These are phyloP conservation scores for Gastrophysa polygoni DNA, from an alignment of 2,888 invertebrate species.

Conservation along the genomic window DNA sequence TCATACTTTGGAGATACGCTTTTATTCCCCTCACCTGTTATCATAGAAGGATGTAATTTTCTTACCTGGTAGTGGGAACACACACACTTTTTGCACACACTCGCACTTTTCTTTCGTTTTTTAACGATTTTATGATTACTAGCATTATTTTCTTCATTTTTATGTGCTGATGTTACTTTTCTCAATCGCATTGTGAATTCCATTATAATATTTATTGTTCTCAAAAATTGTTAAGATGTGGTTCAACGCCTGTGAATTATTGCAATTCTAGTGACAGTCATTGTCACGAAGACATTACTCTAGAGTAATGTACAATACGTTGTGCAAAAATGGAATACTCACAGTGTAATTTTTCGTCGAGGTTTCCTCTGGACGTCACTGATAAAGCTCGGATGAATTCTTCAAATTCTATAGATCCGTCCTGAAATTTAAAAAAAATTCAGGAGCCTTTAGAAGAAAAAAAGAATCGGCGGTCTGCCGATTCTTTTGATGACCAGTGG, in stretches of 20 bases:
- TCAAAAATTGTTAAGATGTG: slow-evolving; percentile 33
- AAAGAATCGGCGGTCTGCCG: no score
- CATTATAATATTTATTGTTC: slow-evolving; percentile 30
- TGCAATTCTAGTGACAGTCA: slow-evolving; percentile 31
- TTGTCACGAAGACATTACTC: no score
- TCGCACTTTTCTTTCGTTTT: slow-evolving; percentile 27
- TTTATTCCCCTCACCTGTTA: no score
- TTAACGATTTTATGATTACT: slow-evolving; percentile 29
- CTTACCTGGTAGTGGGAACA: slow-evolving; percentile 26
- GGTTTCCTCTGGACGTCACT: slow-evolving; percentile 96
- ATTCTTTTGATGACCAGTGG: no score
- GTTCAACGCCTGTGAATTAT: slow-evolving; percentile 39
- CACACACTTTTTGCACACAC: slow-evolving; percentile 33
- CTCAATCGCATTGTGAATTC: slow-evolving; percentile 42
- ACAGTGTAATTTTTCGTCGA: slow-evolving; percentile 99
- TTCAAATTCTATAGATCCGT: slow-evolving; percentile 98
- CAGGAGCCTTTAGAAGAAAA: not conserved
- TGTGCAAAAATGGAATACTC: slow-evolving; percentile 61
- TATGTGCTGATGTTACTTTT: slow-evolving; percentile 34
- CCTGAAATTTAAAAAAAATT: slow-evolving; percentile 65
- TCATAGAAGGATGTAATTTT: not conserved
- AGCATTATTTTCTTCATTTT: slow-evolving; percentile 29
- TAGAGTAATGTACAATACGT: slow-evolving; percentile 7
- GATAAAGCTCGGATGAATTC: slow-evolving; percentile 98
- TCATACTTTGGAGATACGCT: no score